A percentile compares a stretch with the other conserved stretches of the same genome.
These are phyloP conservation scores for Tetraneura akinire DNA, from an alignment of 1,140 invertebrate species.

Conservation along the genomic window DNA sequence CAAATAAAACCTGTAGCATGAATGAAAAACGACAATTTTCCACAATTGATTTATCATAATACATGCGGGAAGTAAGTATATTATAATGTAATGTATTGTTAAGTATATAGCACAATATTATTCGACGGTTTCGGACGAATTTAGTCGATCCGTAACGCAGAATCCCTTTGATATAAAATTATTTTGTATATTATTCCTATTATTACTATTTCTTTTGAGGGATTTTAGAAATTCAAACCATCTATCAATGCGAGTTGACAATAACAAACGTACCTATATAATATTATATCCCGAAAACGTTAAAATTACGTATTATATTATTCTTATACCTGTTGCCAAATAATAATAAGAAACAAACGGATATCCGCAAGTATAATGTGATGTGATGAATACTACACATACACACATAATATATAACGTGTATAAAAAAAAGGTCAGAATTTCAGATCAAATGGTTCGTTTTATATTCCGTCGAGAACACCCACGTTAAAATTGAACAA, in stretches of 20 bases:
- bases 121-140: background rate
- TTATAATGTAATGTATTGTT: too few relatives aligned
- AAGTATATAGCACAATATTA: too few relatives aligned
- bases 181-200: background rate
- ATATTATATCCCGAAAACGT: background rate
- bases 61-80: background rate
- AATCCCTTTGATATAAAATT: too few relatives aligned
- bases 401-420: background rate
- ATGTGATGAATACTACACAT: too few relatives aligned
- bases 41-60: conserved; percentile 20
- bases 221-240: background rate
- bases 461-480: background rate
- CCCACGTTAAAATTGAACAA: background rate
- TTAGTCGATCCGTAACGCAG: background rate
- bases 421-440: conserved; percentile 15
- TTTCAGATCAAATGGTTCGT: background rate
- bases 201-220: background rate
- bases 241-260: background rate
- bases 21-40: conserved; percentile 10
- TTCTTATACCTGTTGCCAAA: background rate
- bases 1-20: background rate
- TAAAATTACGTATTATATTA: background rate
- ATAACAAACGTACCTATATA: too few relatives aligned
- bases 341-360: background rate
- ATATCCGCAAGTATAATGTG: background rate